Evolutionary conservation across 2,888 invertebrate species (phyloP).

Genomic region (Tetragonula carbonaria): DNA sequence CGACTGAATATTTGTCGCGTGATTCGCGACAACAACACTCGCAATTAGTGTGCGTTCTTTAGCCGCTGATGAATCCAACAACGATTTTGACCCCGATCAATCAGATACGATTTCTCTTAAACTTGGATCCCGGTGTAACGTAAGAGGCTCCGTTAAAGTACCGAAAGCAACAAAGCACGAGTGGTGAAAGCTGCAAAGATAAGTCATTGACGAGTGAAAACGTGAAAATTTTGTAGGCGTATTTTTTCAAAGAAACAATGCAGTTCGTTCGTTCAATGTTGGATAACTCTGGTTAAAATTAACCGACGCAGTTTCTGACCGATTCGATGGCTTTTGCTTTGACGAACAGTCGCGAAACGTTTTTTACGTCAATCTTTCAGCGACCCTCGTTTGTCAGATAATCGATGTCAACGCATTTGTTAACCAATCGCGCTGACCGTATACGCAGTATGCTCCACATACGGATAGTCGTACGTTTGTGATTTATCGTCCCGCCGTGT

Average conservation of each 20-base stretch:
- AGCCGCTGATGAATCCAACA: slow-evolving; percentile 23
- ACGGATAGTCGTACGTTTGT: neutral
- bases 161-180: slow-evolving; percentile 53
- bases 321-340: neutral
- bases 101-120: slow-evolving; percentile 51
- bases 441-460: slow-evolving; percentile 1
- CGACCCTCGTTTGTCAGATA: slow-evolving; percentile 27
- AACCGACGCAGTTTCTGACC: neutral
- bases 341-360: neutral
- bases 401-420: slow-evolving; percentile 40
- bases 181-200: slow-evolving; percentile 63
- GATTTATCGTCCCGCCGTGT: slow-evolving; percentile 16
- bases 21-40: no score
- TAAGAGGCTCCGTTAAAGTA: slow-evolving; percentile 20
- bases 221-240: neutral
- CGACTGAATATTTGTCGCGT: neutral
- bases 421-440: slow-evolving; percentile 25
- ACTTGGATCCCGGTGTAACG: slow-evolving; percentile 14
- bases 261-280: neutral
- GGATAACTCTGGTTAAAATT: neutral
- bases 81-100: slow-evolving; percentile 22
- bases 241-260: neutral
- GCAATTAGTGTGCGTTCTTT: neutral
- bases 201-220: slow-evolving; percentile 37
- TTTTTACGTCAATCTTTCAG: neutral